Conservation (phyloP, 2,888 invertebrate genomes). For the Leptinotarsa haldemani region DNA sequence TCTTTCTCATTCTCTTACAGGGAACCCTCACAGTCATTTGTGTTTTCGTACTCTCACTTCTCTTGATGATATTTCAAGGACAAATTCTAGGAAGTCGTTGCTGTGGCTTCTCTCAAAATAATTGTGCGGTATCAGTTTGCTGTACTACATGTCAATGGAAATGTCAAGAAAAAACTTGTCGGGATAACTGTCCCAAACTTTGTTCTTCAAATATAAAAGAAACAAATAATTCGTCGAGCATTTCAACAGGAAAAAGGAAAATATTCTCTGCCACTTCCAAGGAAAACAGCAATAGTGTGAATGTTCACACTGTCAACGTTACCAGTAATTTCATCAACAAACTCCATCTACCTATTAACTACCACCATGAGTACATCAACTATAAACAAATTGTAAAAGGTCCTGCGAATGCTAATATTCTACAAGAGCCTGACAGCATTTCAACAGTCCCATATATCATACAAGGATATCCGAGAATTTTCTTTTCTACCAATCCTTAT, state of each 20-base stretch:
- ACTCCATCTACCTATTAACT: not conserved
- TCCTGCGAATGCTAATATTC: not conserved
- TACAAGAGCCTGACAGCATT: not conserved
- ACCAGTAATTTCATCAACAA: not conserved
- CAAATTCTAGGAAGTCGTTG: not conserved
- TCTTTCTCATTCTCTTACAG: not conserved
- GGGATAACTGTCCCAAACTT: not conserved
- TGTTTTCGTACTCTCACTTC: not conserved
- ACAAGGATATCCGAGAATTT: not conserved
- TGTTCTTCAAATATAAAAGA: not conserved
- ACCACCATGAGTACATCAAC: not conserved
- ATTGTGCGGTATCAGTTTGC: not conserved
- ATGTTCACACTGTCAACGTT: not conserved
- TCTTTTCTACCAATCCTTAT: not conserved
- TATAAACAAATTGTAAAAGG: not conserved
- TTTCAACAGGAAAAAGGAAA: not conserved
- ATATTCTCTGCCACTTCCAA: not conserved
- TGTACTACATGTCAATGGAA: not conserved
- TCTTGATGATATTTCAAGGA: not conserved
- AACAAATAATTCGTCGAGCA: not conserved
- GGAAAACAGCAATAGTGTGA: not conserved
- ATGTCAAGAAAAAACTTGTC: not conserved
- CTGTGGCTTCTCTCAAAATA: not conserved
- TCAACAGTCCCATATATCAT: not conserved
- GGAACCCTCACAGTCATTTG: not conserved